Percentiles rank a stretch among this genome's conserved stretches.
These are phyloP conservation scores for Sparidentex hasta DNA, from an alignment of 2,797 vertebrate species.

Conservation along the genomic window DNA sequence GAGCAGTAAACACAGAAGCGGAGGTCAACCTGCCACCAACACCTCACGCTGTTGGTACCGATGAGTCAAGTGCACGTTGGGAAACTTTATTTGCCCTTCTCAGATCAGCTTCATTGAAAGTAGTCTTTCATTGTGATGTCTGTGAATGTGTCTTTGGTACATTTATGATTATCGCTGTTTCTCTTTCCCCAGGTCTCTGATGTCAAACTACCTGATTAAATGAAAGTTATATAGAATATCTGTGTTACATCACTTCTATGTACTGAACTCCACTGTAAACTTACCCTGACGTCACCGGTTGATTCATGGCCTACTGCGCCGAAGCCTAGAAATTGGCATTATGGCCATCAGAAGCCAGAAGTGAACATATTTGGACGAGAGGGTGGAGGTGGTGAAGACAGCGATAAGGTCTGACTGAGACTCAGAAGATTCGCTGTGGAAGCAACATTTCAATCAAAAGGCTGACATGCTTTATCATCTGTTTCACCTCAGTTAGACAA, in stretches of 20 bases:
- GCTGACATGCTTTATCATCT: too few relatives aligned
- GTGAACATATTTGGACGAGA: too few relatives aligned
- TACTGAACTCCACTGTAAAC: neutral
- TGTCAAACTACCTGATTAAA: neutral
- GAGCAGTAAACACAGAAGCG: constrained; percentile 35
- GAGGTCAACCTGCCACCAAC: constrained; percentile 29
- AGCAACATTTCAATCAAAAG: too few relatives aligned
- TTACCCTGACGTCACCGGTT: too few relatives aligned
- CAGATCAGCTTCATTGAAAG: neutral
- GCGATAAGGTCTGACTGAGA: too few relatives aligned
- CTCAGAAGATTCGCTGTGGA: too few relatives aligned
- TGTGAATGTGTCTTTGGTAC: neutral
- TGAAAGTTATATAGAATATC: neutral
- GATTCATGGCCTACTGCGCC: too few relatives aligned
- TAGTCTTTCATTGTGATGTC: neutral
- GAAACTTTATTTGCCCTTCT: constrained; percentile 26
- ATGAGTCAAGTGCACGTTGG: constrained; percentile 19
- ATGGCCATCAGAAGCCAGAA: too few relatives aligned
- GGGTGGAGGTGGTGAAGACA: too few relatives aligned
- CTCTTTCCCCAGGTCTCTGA: neutral
- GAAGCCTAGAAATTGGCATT: too few relatives aligned
- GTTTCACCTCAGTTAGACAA: too few relatives aligned
- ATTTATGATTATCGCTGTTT: neutral
- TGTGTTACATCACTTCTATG: neutral
- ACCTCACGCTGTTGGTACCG: constrained; percentile 25